These are phyloP conservation scores for Andricus grossulariae DNA, from an alignment of 1,140 invertebrate species.

Conservation along the genomic window DNA sequence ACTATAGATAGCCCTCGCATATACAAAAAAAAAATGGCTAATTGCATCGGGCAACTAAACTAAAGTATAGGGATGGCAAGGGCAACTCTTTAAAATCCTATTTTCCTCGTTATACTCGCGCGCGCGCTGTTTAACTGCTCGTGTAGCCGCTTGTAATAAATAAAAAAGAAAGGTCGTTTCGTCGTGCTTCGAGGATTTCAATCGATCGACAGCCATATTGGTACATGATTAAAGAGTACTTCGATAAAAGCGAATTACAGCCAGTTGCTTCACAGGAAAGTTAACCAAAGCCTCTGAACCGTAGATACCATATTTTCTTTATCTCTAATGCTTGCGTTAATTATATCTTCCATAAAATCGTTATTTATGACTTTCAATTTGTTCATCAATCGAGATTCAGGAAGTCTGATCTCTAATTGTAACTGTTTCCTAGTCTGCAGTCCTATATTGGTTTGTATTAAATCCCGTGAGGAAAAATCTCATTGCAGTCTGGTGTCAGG, in stretches of 20 bases:
- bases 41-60: conserved; percentile 20
- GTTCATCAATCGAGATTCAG: too few relatives aligned
- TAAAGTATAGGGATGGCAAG: conserved; percentile 11
- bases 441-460: too few relatives aligned
- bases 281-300: background rate
- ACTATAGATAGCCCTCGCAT: conserved; percentile 11
- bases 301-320: conserved; percentile 2
- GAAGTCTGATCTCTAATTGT: too few relatives aligned
- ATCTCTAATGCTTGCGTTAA: background rate
- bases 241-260: conserved; percentile 12
- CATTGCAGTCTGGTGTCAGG: too few relatives aligned
- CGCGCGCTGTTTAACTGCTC: conserved; percentile 29
- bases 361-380: background rate
- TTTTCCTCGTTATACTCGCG: conserved; percentile 18
- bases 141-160: conserved; percentile 21
- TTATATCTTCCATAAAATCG: background rate
- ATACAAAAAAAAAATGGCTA: background rate
- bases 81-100: conserved; percentile 29
- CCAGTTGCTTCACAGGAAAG: conserved; percentile 1
- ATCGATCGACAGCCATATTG: conserved; percentile 22
- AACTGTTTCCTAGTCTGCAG: too few relatives aligned
- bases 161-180: conserved; percentile 20
- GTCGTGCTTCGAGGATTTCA: conserved; percentile 27
- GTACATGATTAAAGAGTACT: conserved; percentile 21
- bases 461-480: too few relatives aligned